phyloP scores from a whole-genome alignment of 2,113 vertebrate species.

The Gymnocephalus cernua region DNA sequence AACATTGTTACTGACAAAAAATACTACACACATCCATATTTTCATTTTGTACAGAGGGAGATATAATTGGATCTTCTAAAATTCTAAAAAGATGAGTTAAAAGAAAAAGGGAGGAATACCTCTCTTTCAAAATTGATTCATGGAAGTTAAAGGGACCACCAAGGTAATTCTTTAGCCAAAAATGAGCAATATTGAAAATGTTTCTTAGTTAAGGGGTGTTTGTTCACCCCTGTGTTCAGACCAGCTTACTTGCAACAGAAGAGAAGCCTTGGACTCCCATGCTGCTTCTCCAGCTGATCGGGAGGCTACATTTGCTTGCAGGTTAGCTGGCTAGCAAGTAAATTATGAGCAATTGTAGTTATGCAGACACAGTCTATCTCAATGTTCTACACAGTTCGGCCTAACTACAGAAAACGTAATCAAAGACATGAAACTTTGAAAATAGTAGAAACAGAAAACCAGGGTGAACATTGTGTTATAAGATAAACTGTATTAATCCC shows the following conservation, averaged over 20 bases:
- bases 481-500: no score
- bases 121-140: background rate
- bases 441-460: background rate
- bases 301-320: no score
- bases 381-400: background rate
- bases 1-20: slow-evolving; percentile 15
- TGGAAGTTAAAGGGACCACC: slow-evolving; percentile 3
- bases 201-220: background rate
- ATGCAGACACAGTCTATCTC: background rate
- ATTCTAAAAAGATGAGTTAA: slow-evolving; percentile 18
- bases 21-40: background rate
- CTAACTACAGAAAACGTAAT: background rate
- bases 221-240: background rate
- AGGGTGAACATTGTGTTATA: background rate
- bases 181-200: slow-evolving; percentile 4
- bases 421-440: background rate
- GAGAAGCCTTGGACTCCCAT: background rate
- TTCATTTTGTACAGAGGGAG: background rate
- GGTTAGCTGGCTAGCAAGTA: background rate
- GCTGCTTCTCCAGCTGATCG: background rate
- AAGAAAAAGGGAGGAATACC: background rate
- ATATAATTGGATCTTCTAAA: background rate
- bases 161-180: slow-evolving; percentile 3
- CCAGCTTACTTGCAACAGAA: background rate
- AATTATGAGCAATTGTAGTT: background rate